Conservation (phyloP, 2,888 invertebrate species). For the Lasiommata megera region DNA sequence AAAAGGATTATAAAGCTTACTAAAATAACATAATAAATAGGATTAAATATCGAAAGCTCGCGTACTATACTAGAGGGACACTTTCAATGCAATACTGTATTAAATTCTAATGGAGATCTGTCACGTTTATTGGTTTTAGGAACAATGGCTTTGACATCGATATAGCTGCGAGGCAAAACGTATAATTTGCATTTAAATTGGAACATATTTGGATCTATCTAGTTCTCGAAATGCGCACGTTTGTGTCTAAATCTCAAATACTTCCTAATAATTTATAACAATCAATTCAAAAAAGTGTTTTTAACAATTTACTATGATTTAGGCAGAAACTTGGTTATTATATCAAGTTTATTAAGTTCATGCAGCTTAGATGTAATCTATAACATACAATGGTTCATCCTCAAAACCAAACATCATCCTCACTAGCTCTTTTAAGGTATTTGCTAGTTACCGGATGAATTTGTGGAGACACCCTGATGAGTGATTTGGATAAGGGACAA, state of each 20-base stretch:
- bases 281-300: not conserved
- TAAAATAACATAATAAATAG: not conserved
- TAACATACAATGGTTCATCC: too few relatives aligned
- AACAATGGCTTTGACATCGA: constrained; percentile 21
- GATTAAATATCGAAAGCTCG: constrained; percentile 14
- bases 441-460: too few relatives aligned
- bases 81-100: not conserved
- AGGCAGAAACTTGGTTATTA: too few relatives aligned
- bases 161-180: constrained; percentile 10
- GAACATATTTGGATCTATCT: constrained; percentile 9
- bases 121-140: constrained; percentile 24
- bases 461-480: too few relatives aligned
- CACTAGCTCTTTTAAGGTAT: too few relatives aligned
- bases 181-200: constrained; percentile 32
- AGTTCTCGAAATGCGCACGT: not conserved
- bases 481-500: too few relatives aligned
- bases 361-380: too few relatives aligned
- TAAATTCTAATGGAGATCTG: constrained; percentile 13
- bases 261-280: not conserved
- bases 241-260: constrained; percentile 1
- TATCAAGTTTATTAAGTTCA: too few relatives aligned
- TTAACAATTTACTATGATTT: too few relatives aligned
- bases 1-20: not conserved
- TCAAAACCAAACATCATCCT: too few relatives aligned
- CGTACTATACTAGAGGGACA: not conserved